Conservation (phyloP, 1,140 invertebrate genomes). For the Spodoptera frugiperda region DNA sequence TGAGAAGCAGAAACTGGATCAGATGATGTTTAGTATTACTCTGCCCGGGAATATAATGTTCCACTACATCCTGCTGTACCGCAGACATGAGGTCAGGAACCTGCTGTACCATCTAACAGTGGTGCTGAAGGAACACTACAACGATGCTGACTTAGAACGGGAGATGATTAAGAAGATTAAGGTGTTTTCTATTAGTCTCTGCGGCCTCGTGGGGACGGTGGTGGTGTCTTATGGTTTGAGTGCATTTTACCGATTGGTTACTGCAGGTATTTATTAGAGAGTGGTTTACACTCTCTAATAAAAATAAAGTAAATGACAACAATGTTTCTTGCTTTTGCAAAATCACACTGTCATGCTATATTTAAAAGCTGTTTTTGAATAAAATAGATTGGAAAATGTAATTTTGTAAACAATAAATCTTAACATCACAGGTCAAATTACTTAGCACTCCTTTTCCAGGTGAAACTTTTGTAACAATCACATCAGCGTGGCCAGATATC, state of each 20-base stretch:
- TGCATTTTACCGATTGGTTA: slow-evolving; percentile 14
- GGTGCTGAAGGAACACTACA: slow-evolving; percentile 40
- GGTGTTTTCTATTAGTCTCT: not conserved
- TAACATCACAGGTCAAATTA: not conserved
- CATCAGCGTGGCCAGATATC: slow-evolving; percentile 50
- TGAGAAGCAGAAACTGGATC: slow-evolving; percentile 44
- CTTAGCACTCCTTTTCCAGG: slow-evolving; percentile 32
- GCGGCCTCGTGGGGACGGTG: not conserved
- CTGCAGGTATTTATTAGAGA: slow-evolving; percentile 8
- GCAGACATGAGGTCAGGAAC: slow-evolving; percentile 15
- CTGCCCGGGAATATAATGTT: slow-evolving; percentile 21
- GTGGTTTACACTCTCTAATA: too few species aligned
- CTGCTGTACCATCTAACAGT: slow-evolving; percentile 42
- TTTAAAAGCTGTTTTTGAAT: too few species aligned
- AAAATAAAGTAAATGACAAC: too few species aligned
- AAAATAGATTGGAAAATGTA: too few species aligned
- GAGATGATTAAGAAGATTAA: slow-evolving; percentile 44
- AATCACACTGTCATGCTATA: too few species aligned
- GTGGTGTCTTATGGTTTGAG: slow-evolving; percentile 15
- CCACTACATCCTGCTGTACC: not conserved
- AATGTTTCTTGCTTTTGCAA: too few species aligned
- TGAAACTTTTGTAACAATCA: slow-evolving; percentile 46
- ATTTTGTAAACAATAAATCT: too few species aligned
- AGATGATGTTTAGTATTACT: slow-evolving; percentile 23
- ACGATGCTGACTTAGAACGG: slow-evolving; percentile 43